phyloP scores from a whole-genome alignment of 2,797 vertebrate genomes.

The Enoplosus armatus region DNA sequence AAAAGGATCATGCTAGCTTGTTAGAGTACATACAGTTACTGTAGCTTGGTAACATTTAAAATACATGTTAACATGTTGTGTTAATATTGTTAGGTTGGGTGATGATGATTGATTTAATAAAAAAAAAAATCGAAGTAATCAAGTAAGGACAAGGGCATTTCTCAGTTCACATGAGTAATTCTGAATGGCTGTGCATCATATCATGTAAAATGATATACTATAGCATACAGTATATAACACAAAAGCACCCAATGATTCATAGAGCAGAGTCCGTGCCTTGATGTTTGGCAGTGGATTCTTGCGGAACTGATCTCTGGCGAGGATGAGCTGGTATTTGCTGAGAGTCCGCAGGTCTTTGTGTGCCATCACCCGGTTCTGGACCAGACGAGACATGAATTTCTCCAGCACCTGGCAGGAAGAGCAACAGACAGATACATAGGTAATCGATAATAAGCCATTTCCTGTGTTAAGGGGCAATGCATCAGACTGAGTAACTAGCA shows the following conservation, averaged over 20 bases:
- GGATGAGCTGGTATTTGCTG: conserved; percentile 94
- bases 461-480: conserved; percentile 19
- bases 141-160: too few relatives aligned
- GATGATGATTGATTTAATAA: too few relatives aligned
- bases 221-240: not conserved
- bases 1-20: too few relatives aligned
- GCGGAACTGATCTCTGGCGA: conserved; percentile 94
- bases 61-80: too few relatives aligned
- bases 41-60: too few relatives aligned
- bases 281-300: conserved; percentile 90
- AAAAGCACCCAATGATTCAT: not conserved
- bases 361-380: conserved; percentile 86
- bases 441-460: conserved; percentile 38
- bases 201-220: not conserved
- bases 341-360: conserved; percentile 88
- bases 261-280: conserved; percentile 61
- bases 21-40: too few relatives aligned
- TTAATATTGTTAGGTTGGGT: too few relatives aligned
- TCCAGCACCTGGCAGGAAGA: conserved; percentile 88
- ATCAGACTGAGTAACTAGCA: not conserved
- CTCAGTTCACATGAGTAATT: too few relatives aligned
- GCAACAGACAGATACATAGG: conserved; percentile 24
- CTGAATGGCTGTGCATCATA: not conserved
- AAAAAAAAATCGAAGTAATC: too few relatives aligned
- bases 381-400: conserved; percentile 89